phyloP scores from a whole-genome alignment of 2,888 invertebrate genomes.

The Papilio elwesi region DNA sequence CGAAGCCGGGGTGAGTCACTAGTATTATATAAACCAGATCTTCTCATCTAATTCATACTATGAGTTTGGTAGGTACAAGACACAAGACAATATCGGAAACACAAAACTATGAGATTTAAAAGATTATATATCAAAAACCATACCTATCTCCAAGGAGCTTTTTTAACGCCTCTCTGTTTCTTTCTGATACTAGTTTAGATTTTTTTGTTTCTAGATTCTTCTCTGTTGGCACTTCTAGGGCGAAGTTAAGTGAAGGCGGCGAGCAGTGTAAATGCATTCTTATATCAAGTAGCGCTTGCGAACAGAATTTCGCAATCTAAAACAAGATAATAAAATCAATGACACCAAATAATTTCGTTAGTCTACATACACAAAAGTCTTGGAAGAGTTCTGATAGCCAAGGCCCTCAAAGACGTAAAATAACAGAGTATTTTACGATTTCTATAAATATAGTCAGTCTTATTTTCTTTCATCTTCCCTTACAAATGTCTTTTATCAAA shows the following conservation, averaged over 20 bases:
- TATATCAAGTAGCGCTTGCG: conserved; percentile 70
- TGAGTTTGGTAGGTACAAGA: no score
- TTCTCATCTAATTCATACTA: no score
- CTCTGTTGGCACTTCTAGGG: conserved; percentile 53
- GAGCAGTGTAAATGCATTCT: conserved; percentile 73
- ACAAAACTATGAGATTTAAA: not conserved
- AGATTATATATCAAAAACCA: conserved; percentile 34
- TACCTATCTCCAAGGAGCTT: conserved; percentile 67
- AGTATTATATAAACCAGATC: no score
- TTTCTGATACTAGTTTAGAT: conserved; percentile 61
- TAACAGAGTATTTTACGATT: no score
- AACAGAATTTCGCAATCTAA: conserved; percentile 70
- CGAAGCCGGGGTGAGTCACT: no score
- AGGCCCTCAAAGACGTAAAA: no score
- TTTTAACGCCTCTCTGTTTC: conserved; percentile 66
- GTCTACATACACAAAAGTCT: not conserved
- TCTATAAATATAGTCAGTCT: not conserved
- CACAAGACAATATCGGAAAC: no score
- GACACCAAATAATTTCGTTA: not conserved
- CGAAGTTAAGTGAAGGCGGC: conserved; percentile 69
- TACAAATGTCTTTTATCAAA: no score
- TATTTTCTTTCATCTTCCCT: no score
- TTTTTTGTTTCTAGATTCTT: conserved; percentile 50
- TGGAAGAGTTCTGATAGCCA: no score
- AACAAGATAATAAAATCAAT: conserved; percentile 23